Evolutionary conservation across 2,797 vertebrate genomes (phyloP).

Genomic region (Clarias laeviceps): DNA sequence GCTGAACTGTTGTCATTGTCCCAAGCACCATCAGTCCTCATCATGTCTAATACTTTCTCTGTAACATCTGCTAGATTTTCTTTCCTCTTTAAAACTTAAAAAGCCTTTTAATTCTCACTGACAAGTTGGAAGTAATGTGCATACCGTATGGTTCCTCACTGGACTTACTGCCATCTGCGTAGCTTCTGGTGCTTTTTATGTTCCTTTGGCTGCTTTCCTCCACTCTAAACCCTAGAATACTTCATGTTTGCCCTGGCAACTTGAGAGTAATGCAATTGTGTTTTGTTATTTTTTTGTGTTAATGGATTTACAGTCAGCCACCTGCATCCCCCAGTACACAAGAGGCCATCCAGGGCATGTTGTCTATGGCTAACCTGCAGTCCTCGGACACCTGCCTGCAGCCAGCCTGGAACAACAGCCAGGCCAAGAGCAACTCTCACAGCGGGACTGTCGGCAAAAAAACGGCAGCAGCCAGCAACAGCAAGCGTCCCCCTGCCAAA

Average conservation of each 20-base stretch:
- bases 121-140: not conserved
- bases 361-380: constrained; percentile 98
- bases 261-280: constrained; percentile 59
- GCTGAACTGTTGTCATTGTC: constrained; percentile 9
- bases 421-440: constrained; percentile 86
- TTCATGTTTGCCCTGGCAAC: constrained; percentile 51
- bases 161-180: not conserved
- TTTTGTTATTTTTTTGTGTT: constrained; percentile 78
- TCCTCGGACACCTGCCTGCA: constrained; percentile 92
- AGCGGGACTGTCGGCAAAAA: constrained; percentile 80
- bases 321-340: constrained; percentile 99
- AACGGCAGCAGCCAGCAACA: constrained; percentile 61
- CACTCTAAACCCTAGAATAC: constrained; percentile 38
- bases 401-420: constrained; percentile 85
- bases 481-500: constrained; percentile 79
- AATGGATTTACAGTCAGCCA: constrained; percentile 88
- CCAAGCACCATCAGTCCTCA: constrained; percentile 7
- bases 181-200: constrained; percentile 22
- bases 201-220: constrained; percentile 23
- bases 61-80: not conserved
- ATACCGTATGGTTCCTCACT: not conserved
- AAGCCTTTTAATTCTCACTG: not conserved
- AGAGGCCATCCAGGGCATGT: constrained; percentile 99
- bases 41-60: not conserved
- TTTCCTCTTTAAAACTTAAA: not conserved